Percentiles rank a stretch among this genome's conserved stretches.
Evolutionary conservation across 2,888 invertebrate genomes (phyloP).

Genomic region (Drosophila picticornis): DNA sequence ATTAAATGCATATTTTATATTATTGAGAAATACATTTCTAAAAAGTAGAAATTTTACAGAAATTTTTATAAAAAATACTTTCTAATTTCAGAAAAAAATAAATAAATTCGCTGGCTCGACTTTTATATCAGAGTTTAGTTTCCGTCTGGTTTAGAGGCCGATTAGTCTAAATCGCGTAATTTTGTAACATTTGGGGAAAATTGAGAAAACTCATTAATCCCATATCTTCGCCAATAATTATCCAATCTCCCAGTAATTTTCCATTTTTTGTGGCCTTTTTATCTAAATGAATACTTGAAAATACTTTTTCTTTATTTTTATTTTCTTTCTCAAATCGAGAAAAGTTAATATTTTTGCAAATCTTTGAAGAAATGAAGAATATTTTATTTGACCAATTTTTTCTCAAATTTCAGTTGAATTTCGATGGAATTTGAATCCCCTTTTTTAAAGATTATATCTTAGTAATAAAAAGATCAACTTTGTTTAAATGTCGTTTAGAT

Average conservation of each 20-base stretch:
- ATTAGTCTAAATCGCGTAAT: not conserved
- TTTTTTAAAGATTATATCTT: not conserved
- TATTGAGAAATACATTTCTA: not conserved
- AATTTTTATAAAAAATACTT: not conserved
- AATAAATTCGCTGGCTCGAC: not conserved
- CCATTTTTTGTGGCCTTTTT: not conserved
- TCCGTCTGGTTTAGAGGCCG: not conserved
- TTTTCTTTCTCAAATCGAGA: not conserved
- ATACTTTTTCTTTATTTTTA: not conserved
- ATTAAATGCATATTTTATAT: not conserved
- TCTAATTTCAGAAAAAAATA: not conserved
- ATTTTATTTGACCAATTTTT: not conserved
- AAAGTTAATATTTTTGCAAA: not conserved
- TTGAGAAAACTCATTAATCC: not conserved
- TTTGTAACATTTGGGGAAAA: not conserved
- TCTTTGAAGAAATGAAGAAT: not conserved
- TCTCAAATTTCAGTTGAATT: fast-evolving
- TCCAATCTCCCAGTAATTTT: not conserved
- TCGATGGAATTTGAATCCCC: not conserved
- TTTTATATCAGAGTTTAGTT: not conserved
- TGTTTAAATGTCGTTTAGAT: not conserved
- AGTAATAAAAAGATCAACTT: not conserved
- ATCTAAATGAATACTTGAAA: not conserved
- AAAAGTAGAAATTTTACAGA: not conserved
- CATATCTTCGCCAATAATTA: not conserved